Evolutionary conservation across 1,140 invertebrate genomes (phyloP), one percentile per base, ranked within the genome.

Genomic region (Aradophagus sp.): DNA sequence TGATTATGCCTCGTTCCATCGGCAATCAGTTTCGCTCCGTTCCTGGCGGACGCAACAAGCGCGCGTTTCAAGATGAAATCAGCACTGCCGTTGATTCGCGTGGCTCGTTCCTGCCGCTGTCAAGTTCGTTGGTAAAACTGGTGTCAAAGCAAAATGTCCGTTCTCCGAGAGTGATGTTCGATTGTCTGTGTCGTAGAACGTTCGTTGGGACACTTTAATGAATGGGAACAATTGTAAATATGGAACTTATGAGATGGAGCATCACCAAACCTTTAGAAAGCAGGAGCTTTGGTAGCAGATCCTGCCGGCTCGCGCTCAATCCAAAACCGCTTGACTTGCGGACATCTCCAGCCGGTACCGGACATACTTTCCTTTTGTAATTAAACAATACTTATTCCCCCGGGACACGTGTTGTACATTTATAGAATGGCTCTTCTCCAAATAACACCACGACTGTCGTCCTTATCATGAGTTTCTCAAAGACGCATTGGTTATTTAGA

Each of bases 241-340:
- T 85, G 84, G 81, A 83, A 52, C 80, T 84, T 7, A 80, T 84
- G 81, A 77, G 82, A 73, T 85, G 83, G 83, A 85, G 83, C 69
- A 85, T 85, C 45, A 84, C 80, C 8, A 77, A 81, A 14, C 68
- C 79, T 20, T 62, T 85, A 29, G 77, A 82, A 39, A 78, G 63
- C 48, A 71, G 77, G 2, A 74, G 70, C 20, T 23, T 27, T 12
- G 32, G n/a, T n/a, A n/a, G 5, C 7, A 77, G 31, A 45, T 66
- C 29, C 56, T 56, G 36, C 17, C 26, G 4, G 69, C 56, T n/a
- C 31, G 38, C 10, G n/a, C 7, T 17, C 38, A 75, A 42, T 44
- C 65, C 74, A 56, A 12, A 72, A 75, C 56, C 69, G 48, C 32
- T 72, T 70, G 73, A 77, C 36, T 55, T 78, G 67, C 41, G 75